Evolutionary conservation across 1,140 invertebrate genomes (phyloP).

Genomic region (Sesamia nonagrioides): DNA sequence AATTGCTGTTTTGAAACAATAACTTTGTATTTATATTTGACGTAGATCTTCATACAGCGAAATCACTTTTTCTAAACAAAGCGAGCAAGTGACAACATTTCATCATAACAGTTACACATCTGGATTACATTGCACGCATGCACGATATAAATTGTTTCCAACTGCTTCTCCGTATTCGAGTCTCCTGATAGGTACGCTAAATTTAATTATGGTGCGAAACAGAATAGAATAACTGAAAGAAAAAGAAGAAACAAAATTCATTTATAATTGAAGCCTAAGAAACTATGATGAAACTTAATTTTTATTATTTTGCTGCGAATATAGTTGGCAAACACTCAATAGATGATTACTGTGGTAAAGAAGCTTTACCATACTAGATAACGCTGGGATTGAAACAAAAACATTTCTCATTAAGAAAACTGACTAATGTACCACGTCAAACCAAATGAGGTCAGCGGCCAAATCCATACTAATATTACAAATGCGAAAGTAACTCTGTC

Average conservation of each 20-base stretch:
- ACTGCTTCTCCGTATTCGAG: background rate
- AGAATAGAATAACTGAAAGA: constrained; percentile 14
- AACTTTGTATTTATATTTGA: background rate
- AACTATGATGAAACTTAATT: constrained; percentile 7
- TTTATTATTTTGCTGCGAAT: constrained; percentile 20
- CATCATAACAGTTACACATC: background rate
- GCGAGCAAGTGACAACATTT: too few relatives aligned
- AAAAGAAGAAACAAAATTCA: too few relatives aligned
- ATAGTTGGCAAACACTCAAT: constrained; percentile 32
- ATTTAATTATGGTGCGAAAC: background rate
- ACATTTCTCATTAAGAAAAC: constrained; percentile 32
- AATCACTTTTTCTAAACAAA: too few relatives aligned
- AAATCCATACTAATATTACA: too few relatives aligned
- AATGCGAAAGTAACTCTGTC: too few relatives aligned
- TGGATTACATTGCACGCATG: constrained; percentile 3
- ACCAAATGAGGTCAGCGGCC: constrained; percentile 11
- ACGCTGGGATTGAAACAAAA: background rate
- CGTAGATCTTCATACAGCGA: background rate
- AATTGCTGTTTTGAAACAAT: background rate
- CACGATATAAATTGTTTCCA: background rate
- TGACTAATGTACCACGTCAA: constrained; percentile 28
- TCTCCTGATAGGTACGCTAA: background rate
- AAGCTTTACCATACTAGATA: constrained; percentile 29
- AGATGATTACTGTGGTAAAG: constrained; percentile 20
- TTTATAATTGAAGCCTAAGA: constrained; percentile 18